phyloP scores from a whole-genome alignment of 2,888 invertebrate genomes.

The Agrochola circellaris region DNA sequence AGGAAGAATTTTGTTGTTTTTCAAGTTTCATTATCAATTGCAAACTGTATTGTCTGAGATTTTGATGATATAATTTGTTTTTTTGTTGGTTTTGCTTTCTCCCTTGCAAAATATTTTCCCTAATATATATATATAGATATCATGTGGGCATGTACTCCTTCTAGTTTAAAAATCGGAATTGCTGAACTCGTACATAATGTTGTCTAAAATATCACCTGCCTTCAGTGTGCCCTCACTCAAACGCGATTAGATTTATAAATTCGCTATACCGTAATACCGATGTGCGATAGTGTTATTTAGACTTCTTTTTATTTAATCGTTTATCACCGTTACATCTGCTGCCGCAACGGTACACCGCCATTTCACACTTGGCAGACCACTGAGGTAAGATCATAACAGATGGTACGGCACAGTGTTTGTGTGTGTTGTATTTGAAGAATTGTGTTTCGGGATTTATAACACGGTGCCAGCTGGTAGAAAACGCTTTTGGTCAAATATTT shows the following conservation, averaged over 20 bases:
- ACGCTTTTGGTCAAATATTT: constrained; percentile 29
- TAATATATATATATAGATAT: too few relatives aligned
- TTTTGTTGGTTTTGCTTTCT: neutral
- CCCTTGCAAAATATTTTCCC: neutral
- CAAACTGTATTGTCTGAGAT: too few relatives aligned
- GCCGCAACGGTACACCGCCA: constrained; percentile 69
- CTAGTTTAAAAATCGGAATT: neutral
- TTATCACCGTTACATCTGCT: constrained; percentile 69
- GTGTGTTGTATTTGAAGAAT: constrained; percentile 33
- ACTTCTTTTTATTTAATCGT: constrained; percentile 67
- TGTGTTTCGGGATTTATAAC: constrained; percentile 29
- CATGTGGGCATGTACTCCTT: too few relatives aligned
- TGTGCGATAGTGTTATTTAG: constrained; percentile 63
- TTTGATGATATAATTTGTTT: too few relatives aligned
- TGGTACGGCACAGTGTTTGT: constrained; percentile 53
- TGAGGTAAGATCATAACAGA: constrained; percentile 57
- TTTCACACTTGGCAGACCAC: constrained; percentile 72
- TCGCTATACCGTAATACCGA: constrained; percentile 61
- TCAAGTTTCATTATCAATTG: neutral
- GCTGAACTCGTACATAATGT: neutral
- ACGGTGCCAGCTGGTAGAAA: constrained; percentile 42
- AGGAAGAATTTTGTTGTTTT: constrained; percentile 6
- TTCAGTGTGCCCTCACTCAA: constrained; percentile 11
- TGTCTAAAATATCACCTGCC: neutral
- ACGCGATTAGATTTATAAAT: constrained; percentile 42